Evolutionary conservation across 2,113 vertebrate genomes (phyloP).

Genomic region (Meleagris gallopavo): DNA sequence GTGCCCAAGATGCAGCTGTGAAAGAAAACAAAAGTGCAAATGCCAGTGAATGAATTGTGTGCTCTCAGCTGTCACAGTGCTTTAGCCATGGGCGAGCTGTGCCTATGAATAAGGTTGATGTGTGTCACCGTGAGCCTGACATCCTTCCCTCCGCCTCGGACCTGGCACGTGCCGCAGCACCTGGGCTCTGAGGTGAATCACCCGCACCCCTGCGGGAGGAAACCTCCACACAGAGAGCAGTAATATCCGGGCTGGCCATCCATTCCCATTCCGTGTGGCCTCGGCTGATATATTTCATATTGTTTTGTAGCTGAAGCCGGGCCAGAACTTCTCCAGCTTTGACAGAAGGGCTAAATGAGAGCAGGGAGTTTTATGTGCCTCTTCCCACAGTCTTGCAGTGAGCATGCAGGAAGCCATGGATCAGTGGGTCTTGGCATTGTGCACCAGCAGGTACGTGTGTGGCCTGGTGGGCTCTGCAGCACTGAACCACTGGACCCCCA

Average conservation of each 20-base stretch:
- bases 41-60: neutral
- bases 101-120: neutral
- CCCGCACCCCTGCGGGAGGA: neutral
- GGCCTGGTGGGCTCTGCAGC: neutral
- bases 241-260: constrained; percentile 68
- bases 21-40: neutral
- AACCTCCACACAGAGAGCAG: constrained; percentile 23
- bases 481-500: neutral
- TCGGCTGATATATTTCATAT: constrained; percentile 75
- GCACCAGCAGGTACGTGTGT: constrained; percentile 36
- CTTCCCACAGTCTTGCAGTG: constrained; percentile 75
- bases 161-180: constrained; percentile 20
- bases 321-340: constrained; percentile 70
- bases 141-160: neutral
- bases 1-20: neutral
- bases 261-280: neutral
- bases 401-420: constrained; percentile 73
- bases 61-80: neutral
- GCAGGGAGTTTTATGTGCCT: constrained; percentile 70
- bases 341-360: constrained; percentile 68
- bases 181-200: constrained; percentile 57
- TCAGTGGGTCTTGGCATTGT: constrained; percentile 58
- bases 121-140: neutral
- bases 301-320: constrained; percentile 67
- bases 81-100: neutral